Percentiles rank a stretch among this genome's conserved stretches.
Conservation (phyloP, 2,888 invertebrate species). For the Limnephilus lunatus region DNA sequence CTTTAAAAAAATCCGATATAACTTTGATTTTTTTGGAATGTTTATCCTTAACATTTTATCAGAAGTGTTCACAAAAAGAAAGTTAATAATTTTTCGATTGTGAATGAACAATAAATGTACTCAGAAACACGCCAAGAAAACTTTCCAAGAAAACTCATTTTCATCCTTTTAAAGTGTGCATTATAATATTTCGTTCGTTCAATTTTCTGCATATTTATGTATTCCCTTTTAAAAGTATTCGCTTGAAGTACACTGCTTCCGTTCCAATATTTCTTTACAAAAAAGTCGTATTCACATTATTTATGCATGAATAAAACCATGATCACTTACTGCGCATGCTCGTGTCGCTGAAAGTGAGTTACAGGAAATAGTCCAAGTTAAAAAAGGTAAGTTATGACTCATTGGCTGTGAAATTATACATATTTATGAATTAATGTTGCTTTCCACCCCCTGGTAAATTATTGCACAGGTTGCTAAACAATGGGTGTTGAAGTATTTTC, state of each 20-base stretch:
- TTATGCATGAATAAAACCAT: neutral
- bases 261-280: neutral
- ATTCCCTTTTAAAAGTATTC: neutral
- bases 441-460: neutral
- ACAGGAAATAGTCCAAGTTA: neutral
- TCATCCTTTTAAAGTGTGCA: neutral
- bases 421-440: neutral
- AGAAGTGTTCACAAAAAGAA: no score
- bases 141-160: neutral
- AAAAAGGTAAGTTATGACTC: neutral
- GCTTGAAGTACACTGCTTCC: neutral
- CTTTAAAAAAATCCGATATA: no score
- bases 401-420: neutral
- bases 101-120: no score
- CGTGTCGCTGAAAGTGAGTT: neutral
- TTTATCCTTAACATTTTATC: no score
- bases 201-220: neutral
- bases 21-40: no score
- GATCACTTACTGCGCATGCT: neutral
- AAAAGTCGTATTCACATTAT: neutral
- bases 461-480: neutral
- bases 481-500: neutral
- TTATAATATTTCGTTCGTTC: neutral
- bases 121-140: neutral
- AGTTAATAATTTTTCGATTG: no score